Evolutionary conservation across 1,140 invertebrate genomes (phyloP), one percentile per base, ranked within the genome.

Genomic region (Chironomus striatipennis): DNA sequence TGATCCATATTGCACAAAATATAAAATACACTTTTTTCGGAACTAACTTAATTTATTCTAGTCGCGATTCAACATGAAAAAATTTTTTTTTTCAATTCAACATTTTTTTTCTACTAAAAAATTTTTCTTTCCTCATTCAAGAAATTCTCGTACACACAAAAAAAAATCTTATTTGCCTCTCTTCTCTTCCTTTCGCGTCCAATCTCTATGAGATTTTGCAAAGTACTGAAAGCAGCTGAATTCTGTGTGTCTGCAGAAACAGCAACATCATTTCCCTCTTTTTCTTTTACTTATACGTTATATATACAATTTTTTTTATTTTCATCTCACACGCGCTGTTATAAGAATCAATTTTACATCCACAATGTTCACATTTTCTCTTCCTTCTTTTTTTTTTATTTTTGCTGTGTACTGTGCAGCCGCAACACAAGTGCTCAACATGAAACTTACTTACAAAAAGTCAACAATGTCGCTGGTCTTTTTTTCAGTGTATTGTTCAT

Each of bases 1-100:
- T 89, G 89, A 82, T 90, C 88, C 89, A 90, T 89, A 76, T 76
- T 82, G 20, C 65, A 70, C 65, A 10, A 20, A 70, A 20, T 8
- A 0, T 8, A 20, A 1, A 8, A 3, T 12, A 57, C 7, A 34
- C 5, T 34, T 34, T 34, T 34, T 34, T 34, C 5, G 24, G 24
- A 34, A 34, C 24, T 34, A 34, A 34, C 24, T 34, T 34, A 34
- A 34, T 34, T 34, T 34, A 34, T 34, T 34, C 24, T 34, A 34
- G 24, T 34, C 24, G 24, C 24, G 24, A 34, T 34, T 34, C 24
- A 34, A 34, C 24, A 2, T 34, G n/a, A n/a, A 34, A 34, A 34
- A 34, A 34, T 57, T 12, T 57, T 57, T 15, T n/a, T 15, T 57
- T 57, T 57, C n/a, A n/a, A 57, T 57, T 57, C 47, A 57, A 57